Conservation (phyloP, 2,113 vertebrate genomes). For the zebrafish (Danio rerio) region DNA sequence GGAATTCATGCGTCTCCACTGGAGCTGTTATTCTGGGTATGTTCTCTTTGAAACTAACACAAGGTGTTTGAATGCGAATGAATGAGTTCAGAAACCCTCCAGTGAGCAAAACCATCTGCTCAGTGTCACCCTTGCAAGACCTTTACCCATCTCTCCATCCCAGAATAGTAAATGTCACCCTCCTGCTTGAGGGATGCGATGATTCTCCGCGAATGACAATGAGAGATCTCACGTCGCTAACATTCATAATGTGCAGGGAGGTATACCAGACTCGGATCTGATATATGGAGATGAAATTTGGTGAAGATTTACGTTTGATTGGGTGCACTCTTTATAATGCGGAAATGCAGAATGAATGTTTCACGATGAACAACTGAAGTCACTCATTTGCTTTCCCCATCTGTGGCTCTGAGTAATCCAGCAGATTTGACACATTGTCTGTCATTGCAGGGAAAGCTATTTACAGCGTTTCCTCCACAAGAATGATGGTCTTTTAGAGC, state of each 20-base stretch:
- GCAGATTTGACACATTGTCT: constrained; percentile 29
- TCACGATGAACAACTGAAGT: background rate
- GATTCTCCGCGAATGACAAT: constrained; percentile 28
- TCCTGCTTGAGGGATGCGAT: constrained; percentile 15
- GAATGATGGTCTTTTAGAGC: constrained; percentile 44
- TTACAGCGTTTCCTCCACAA: background rate
- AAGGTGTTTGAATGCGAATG: constrained; percentile 2
- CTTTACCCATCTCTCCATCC: constrained; percentile 23
- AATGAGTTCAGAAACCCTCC: constrained; percentile 19
- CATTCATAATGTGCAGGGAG: constrained; percentile 10
- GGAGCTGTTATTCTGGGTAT: constrained; percentile 4
- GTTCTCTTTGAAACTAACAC: constrained; percentile 16
- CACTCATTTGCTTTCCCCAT: constrained; percentile 21
- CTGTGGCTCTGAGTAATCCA: constrained; percentile 15
- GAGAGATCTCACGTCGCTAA: constrained; percentile 24
- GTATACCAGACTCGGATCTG: constrained; percentile 11
- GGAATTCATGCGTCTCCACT: background rate
- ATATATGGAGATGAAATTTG: constrained; percentile 29
- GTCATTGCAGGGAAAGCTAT: constrained; percentile 5
- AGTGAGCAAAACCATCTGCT: constrained; percentile 32
- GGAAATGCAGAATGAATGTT: background rate
- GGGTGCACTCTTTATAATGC: constrained; percentile 9
- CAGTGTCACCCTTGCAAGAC: constrained; percentile 28
- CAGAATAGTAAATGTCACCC: constrained; percentile 33
- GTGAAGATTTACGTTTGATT: constrained; percentile 8